phyloP scores from a whole-genome alignment of 2,113 vertebrate genomes.

The Oncorhynchus keta region DNA sequence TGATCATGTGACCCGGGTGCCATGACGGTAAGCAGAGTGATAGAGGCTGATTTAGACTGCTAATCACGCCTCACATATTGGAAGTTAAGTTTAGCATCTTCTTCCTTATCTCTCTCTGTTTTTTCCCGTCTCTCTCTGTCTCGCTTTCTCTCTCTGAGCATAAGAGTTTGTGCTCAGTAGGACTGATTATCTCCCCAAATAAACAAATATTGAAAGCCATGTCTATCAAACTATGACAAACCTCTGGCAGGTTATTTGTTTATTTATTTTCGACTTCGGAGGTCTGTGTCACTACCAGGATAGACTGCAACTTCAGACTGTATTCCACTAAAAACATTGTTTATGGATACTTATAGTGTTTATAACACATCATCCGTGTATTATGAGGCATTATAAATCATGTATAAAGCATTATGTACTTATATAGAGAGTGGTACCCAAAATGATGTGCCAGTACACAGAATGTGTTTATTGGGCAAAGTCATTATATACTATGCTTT shows the following conservation, averaged over 20 bases:
- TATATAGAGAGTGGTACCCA: too few species aligned
- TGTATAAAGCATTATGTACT: too few species aligned
- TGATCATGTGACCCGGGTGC: constrained; percentile 31
- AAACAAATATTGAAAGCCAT: constrained; percentile 69
- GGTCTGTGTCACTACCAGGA: background rate
- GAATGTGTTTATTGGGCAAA: too few species aligned
- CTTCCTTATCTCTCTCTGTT: constrained; percentile 54
- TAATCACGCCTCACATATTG: constrained; percentile 50
- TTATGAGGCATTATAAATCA: too few species aligned
- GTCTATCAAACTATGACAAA: constrained; percentile 63
- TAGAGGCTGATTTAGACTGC: constrained; percentile 52
- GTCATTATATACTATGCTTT: background rate
- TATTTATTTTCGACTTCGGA: constrained; percentile 18
- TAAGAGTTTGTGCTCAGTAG: constrained; percentile 64
- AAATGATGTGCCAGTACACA: too few species aligned
- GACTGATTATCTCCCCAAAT: constrained; percentile 70
- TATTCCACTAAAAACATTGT: too few species aligned
- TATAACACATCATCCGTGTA: too few species aligned
- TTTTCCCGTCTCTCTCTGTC: too few species aligned
- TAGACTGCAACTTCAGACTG: background rate
- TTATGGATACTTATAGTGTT: too few species aligned
- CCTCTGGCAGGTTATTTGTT: constrained; percentile 62
- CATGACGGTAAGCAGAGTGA: constrained; percentile 44
- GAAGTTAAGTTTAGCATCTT: constrained; percentile 61
- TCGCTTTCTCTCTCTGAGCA: constrained; percentile 3